Conservation (phyloP, 1,140 invertebrate species). For the Stratiolaelaps scimitus region DNA sequence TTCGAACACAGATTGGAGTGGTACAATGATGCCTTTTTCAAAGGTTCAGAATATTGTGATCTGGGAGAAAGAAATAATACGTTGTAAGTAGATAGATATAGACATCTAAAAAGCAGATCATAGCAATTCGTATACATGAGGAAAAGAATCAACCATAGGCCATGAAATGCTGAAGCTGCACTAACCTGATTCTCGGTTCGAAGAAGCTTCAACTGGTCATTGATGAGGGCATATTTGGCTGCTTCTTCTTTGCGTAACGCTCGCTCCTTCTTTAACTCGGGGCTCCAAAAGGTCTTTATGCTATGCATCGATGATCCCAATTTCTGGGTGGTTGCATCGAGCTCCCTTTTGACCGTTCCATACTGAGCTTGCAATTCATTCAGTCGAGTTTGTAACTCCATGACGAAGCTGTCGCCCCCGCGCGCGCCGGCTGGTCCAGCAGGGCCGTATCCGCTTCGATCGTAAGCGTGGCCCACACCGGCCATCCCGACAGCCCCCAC, state of each 20-base stretch:
- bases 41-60: too few species aligned
- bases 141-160: too few species aligned
- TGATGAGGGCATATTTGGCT: conserved; percentile 88
- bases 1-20: too few species aligned
- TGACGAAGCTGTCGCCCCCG: conserved; percentile 46
- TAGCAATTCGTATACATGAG: too few species aligned
- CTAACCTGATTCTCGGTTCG: conserved; percentile 93
- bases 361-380: conserved; percentile 88
- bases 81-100: too few species aligned
- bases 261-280: conserved; percentile 94
- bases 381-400: conserved; percentile 86
- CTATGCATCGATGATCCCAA: conserved; percentile 96
- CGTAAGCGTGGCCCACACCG: conserved; percentile 15
- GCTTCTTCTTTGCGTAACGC: conserved; percentile 92
- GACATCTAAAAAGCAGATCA: too few species aligned
- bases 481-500: conserved; percentile 16
- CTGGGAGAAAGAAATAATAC: too few species aligned
- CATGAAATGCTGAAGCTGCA: conserved; percentile 27
- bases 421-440: conserved; percentile 21
- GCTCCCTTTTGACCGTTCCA: conserved; percentile 85
- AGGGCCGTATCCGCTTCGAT: conserved; percentile 29
- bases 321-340: conserved; percentile 94
- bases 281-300: conserved; percentile 99
- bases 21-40: too few species aligned
- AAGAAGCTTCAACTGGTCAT: conserved; percentile 87